A percentile compares a stretch with the other conserved stretches of the same genome.
phyloP scores from a whole-genome alignment of 64 coral and sea anemone species.

The Porites lutea region DNA sequence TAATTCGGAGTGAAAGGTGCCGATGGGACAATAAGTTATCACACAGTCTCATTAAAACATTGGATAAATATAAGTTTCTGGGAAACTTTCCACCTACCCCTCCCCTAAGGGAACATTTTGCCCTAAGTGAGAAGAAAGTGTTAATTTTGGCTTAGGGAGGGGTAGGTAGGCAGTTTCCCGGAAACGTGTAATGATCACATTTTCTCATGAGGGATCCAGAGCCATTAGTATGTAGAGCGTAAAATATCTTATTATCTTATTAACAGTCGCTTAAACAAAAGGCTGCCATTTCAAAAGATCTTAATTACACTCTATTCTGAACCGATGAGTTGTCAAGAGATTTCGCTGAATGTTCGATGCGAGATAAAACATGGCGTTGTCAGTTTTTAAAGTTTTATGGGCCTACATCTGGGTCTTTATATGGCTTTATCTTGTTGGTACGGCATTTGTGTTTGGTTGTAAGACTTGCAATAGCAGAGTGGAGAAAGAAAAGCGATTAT shows the following conservation, averaged over 20 bases:
- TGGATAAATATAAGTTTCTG: too few relatives aligned
- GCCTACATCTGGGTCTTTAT: neutral
- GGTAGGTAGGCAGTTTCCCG: too few relatives aligned
- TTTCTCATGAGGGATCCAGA: neutral
- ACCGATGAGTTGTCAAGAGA: neutral
- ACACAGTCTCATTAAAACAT: neutral
- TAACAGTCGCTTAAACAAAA: neutral
- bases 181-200: too few relatives aligned
- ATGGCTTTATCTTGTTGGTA: slow-evolving; percentile 3
- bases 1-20: neutral
- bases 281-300: slow-evolving; percentile 1
- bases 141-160: too few relatives aligned
- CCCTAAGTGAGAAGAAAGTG: too few relatives aligned
- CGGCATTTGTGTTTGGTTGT: neutral
- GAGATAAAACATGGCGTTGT: neutral
- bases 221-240: neutral
- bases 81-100: too few relatives aligned
- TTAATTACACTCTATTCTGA: neutral
- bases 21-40: neutral
- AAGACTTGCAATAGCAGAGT: slow-evolving; percentile 2
- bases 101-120: too few relatives aligned
- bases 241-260: neutral
- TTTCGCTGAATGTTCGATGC: neutral
- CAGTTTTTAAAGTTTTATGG: too few relatives aligned
- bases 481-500: neutral